These are phyloP conservation scores for Latrodectus hesperus DNA, from an alignment of 2,888 invertebrate species.

Conservation along the genomic window DNA sequence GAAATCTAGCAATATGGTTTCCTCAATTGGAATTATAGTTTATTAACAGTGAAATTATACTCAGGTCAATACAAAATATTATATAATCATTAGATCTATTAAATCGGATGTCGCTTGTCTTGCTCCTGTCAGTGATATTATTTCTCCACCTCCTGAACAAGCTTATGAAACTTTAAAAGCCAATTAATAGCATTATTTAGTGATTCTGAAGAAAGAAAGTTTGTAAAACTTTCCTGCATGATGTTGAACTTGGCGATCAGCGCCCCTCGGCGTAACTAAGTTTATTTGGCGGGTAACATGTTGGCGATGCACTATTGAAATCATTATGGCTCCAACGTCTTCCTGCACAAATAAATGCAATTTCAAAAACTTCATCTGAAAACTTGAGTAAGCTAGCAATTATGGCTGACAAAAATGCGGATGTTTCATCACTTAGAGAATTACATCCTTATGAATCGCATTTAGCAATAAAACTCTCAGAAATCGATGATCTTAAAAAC, in stretches of 20 bases:
- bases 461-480: background rate
- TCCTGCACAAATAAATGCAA: background rate
- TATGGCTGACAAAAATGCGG: background rate
- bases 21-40: background rate
- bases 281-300: background rate
- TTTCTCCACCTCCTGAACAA: background rate
- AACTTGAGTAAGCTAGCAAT: background rate
- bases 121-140: slow-evolving; percentile 13
- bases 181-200: background rate
- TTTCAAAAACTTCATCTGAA: background rate
- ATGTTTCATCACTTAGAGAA: background rate
- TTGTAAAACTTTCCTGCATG: background rate
- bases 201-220: background rate
- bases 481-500: slow-evolving; percentile 1
- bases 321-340: slow-evolving; percentile 5
- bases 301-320: background rate
- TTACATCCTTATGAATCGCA: too few species aligned
- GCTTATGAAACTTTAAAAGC: slow-evolving; percentile 4
- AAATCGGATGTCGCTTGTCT: background rate
- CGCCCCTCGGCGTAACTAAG: background rate
- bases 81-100: background rate
- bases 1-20: background rate
- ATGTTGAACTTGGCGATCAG: background rate
- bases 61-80: background rate
- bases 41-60: background rate